Conservation (phyloP, 1,140 invertebrate genomes). For the Lepeophtheirus salmonis region DNA sequence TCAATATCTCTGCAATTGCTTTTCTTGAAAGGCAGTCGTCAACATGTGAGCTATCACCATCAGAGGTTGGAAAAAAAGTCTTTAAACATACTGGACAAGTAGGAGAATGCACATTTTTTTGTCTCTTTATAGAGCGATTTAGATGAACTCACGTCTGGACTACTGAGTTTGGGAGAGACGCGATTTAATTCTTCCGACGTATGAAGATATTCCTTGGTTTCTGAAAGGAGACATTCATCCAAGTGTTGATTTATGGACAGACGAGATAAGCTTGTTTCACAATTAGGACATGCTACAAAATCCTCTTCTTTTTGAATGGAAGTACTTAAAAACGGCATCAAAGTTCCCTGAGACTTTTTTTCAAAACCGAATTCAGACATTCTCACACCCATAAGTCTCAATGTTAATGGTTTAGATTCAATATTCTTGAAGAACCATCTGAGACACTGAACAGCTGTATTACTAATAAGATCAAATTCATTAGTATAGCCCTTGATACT, state of each 20-base stretch:
- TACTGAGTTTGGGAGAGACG: too few relatives aligned
- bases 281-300: not conserved
- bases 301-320: not conserved
- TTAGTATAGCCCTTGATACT: constrained; percentile 28
- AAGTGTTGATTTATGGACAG: not conserved
- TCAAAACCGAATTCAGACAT: constrained; percentile 24
- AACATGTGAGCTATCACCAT: constrained; percentile 7
- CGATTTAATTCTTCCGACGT: too few relatives aligned
- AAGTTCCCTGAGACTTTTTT: not conserved
- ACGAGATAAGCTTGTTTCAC: not conserved
- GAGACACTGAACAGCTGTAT: constrained; percentile 29
- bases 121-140: too few relatives aligned
- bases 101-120: too few relatives aligned
- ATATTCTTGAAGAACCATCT: constrained; percentile 27
- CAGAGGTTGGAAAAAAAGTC: too few relatives aligned
- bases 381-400: constrained; percentile 33
- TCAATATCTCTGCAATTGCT: constrained; percentile 7
- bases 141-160: too few relatives aligned
- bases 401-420: constrained; percentile 24
- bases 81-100: constrained; percentile 12
- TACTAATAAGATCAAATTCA: constrained; percentile 27
- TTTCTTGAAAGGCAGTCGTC: constrained; percentile 15
- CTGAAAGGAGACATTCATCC: constrained; percentile 13
- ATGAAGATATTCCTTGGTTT: too few relatives aligned
- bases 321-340: not conserved